Evolutionary conservation across 2,888 invertebrate genomes (phyloP).

Genomic region (Spodoptera exigua): DNA sequence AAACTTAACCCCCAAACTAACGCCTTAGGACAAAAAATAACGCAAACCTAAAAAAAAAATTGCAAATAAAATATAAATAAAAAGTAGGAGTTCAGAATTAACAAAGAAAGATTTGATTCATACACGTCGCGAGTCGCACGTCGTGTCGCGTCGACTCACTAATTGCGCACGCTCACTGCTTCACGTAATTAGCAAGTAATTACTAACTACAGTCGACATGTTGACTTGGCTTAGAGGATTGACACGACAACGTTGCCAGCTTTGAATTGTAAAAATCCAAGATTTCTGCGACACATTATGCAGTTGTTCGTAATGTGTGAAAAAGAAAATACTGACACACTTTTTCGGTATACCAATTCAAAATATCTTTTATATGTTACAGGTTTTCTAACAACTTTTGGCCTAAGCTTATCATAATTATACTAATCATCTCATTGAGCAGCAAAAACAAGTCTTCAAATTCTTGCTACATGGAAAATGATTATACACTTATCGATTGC

Average conservation of each 20-base stretch:
- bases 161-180: constrained; percentile 71
- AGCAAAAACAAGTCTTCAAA: no score
- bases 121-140: constrained; percentile 32
- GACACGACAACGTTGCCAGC: constrained; percentile 6
- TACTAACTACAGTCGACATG: constrained; percentile 65
- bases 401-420: no score
- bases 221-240: constrained; percentile 37
- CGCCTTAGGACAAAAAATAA: no score
- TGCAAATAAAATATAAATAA: constrained; percentile 11
- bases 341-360: no score
- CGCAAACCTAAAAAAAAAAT: not conserved
- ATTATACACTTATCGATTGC: no score
- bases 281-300: not conserved
- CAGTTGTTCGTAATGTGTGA: not conserved
- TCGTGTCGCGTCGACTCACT: constrained; percentile 44
- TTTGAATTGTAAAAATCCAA: not conserved
- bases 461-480: no score
- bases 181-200: constrained; percentile 82
- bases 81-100: constrained; percentile 5
- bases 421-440: no score
- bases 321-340: not conserved
- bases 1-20: no score
- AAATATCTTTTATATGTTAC: no score
- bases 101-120: constrained; percentile 40
- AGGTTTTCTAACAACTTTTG: no score